Conservation (phyloP, 2,113 vertebrate species). For the Lagopus muta region DNA sequence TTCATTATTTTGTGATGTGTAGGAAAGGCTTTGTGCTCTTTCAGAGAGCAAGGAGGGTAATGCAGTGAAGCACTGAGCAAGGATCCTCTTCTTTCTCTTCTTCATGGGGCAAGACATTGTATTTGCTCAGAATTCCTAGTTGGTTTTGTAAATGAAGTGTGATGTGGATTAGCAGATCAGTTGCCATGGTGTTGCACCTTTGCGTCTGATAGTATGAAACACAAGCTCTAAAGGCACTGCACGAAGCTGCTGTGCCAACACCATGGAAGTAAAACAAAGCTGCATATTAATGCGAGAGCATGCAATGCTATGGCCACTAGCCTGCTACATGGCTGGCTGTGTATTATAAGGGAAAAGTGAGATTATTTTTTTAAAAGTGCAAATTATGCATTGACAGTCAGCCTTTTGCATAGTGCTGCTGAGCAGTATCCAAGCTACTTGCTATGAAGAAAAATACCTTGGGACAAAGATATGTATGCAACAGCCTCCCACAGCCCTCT, state of each 20-base stretch:
- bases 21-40: background rate
- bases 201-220: background rate
- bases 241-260: background rate
- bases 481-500: background rate
- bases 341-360: background rate
- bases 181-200: slow-evolving; percentile 45
- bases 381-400: too few relatives aligned
- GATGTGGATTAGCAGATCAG: slow-evolving; percentile 29
- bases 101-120: background rate
- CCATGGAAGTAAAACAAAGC: background rate
- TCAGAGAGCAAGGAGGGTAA: background rate
- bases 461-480: background rate
- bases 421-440: background rate
- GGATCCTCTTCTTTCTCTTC: background rate
- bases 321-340: background rate
- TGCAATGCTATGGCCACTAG: background rate
- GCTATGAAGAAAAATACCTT: background rate
- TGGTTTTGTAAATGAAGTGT: background rate
- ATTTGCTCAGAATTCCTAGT: background rate
- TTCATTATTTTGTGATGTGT: background rate
- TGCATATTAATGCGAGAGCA: background rate
- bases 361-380: background rate
- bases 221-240: background rate
- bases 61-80: background rate
- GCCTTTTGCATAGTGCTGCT: background rate